phyloP scores from a whole-genome alignment of 2,888 invertebrate species.

The Epistrophe grossulariae region DNA sequence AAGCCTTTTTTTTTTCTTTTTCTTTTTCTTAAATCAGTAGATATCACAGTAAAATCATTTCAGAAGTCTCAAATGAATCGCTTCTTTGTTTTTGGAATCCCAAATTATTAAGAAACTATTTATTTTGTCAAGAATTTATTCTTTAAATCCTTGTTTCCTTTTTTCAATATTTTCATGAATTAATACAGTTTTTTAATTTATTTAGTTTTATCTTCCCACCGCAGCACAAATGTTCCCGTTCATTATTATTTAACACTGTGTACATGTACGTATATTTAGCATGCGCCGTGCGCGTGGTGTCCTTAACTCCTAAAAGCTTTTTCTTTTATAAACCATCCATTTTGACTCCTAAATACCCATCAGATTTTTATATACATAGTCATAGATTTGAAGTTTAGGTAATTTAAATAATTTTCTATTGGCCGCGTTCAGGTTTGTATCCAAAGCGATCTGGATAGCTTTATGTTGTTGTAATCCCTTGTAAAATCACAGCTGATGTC shows the following conservation, averaged over 20 bases:
- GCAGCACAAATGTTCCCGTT: not conserved
- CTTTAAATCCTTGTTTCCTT: not conserved
- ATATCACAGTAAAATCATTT: not conserved
- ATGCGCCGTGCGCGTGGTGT: constrained; percentile 19
- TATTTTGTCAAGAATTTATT: not conserved
- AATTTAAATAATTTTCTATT: too few relatives aligned
- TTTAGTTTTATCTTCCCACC: not conserved
- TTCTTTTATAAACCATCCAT: too few relatives aligned
- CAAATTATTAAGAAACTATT: not conserved
- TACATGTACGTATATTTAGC: constrained; percentile 80
- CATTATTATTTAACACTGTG: not conserved
- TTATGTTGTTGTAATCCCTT: too few relatives aligned
- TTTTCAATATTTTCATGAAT: not conserved
- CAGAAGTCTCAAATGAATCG: not conserved
- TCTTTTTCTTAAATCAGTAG: not conserved
- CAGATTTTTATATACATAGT: too few relatives aligned
- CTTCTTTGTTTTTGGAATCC: not conserved
- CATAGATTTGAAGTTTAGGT: too few relatives aligned
- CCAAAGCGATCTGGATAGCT: too few relatives aligned
- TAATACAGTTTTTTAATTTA: not conserved
- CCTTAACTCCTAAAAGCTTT: constrained; percentile 41
- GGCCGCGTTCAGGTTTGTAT: too few relatives aligned
- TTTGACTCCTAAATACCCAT: too few relatives aligned
- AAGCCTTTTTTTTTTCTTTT: not conserved
- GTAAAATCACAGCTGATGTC: too few relatives aligned